Conservation (phyloP, 2,888 invertebrate genomes). For the Volucella inanis region DNA sequence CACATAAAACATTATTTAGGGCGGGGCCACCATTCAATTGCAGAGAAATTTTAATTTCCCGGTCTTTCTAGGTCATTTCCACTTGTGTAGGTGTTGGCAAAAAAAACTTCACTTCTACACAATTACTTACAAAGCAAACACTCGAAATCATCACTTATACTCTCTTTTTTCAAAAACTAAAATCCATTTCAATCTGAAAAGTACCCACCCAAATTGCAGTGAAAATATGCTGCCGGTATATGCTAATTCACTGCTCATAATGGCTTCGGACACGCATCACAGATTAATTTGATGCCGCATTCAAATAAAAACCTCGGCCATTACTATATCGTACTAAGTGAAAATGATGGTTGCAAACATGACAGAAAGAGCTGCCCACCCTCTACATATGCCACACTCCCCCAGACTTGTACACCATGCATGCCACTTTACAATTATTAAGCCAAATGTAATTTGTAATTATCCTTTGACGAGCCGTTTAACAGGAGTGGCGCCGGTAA, state of each 20-base stretch:
- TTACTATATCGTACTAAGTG: slow-evolving; percentile 25
- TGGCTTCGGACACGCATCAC: slow-evolving; percentile 63
- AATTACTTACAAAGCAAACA: no score
- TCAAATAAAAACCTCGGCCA: slow-evolving; percentile 1
- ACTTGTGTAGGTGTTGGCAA: no score
- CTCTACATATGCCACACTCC: no score
- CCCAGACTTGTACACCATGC: not conserved
- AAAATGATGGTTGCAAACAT: slow-evolving; percentile 28
- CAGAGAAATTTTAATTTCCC: no score
- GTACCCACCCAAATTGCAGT: slow-evolving; percentile 52
- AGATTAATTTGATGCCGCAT: slow-evolving; percentile 42
- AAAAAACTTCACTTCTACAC: no score
- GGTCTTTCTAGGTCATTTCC: no score
- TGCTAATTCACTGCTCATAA: slow-evolving; percentile 55
- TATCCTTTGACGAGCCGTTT: not conserved
- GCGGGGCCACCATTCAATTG: no score
- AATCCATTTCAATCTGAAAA: slow-evolving; percentile 14
- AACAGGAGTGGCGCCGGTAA: slow-evolving; percentile 25
- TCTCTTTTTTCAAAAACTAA: not conserved
- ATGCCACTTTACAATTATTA: slow-evolving; percentile 42
- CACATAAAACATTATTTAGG: no score
- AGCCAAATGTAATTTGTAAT: slow-evolving; percentile 18
- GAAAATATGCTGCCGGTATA: slow-evolving; percentile 60
- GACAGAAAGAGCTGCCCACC: slow-evolving; percentile 6
- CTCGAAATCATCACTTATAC: no score